Conservation (phyloP, 2,888 invertebrate species). For the Macrostomum cliftonense region DNA sequence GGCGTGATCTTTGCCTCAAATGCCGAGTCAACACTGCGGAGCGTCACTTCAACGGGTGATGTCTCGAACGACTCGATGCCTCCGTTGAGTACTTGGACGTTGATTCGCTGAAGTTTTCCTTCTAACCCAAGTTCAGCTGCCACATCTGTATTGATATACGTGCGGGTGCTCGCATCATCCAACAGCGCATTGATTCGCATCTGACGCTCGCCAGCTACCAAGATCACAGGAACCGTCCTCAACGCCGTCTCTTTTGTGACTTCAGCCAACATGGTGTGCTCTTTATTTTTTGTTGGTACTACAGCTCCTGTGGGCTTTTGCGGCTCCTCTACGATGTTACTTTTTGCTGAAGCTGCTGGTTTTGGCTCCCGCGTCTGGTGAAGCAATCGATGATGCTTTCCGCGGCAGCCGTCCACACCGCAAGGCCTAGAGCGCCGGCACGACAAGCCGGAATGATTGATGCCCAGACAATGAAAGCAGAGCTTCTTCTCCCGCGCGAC, state of each 20-base stretch:
- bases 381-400: slow-evolving; percentile 8
- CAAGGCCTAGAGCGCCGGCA: slow-evolving; percentile 4
- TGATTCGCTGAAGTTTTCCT: not conserved
- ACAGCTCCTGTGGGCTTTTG: not conserved
- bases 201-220: slow-evolving; percentile 4
- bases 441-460: not conserved
- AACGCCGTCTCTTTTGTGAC: not conserved
- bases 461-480: slow-evolving; percentile 9
- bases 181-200: slow-evolving; percentile 13
- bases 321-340: no score
- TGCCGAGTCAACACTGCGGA: not conserved
- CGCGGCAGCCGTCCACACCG: slow-evolving; percentile 4
- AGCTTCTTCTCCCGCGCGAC: slow-evolving; percentile 4
- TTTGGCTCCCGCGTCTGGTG: not conserved
- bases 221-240: slow-evolving; percentile 13
- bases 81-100: not conserved
- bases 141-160: slow-evolving; percentile 13
- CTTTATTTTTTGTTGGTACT: not conserved
- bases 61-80: not conserved
- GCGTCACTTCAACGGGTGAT: not conserved
- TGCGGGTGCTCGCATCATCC: slow-evolving; percentile 14
- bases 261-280: not conserved
- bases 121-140: slow-evolving; percentile 10
- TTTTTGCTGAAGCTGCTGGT: not conserved
- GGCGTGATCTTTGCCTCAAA: not conserved